phyloP scores from a whole-genome alignment of 1,140 invertebrate species.

The Centruroides sculpturatus region DNA sequence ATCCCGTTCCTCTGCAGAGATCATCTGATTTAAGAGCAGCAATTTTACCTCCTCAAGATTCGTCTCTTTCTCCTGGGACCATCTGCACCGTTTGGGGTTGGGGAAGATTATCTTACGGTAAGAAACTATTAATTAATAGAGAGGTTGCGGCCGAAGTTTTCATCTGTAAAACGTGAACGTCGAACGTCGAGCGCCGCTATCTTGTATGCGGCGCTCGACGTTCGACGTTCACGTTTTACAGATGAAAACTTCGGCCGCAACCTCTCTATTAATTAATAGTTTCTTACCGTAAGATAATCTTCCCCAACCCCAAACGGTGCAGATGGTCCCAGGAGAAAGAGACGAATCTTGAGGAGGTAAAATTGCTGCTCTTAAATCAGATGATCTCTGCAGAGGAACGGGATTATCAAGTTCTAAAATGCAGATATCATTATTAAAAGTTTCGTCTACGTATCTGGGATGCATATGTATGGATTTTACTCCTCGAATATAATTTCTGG shows the following conservation, averaged over 20 bases:
- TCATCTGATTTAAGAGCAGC: neutral
- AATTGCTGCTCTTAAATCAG: neutral
- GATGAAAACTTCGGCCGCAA: too few species aligned
- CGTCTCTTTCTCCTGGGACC: neutral
- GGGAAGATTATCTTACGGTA: slow-evolving; percentile 4
- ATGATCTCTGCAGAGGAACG: neutral
- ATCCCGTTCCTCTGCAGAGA: neutral
- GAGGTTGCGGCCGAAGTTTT: too few species aligned
- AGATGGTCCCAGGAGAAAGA: neutral
- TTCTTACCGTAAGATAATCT: neutral
- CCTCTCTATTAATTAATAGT: neutral
- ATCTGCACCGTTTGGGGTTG: slow-evolving; percentile 2
- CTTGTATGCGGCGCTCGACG: too few species aligned
- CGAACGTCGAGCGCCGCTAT: too few species aligned
- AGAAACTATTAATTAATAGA: neutral
- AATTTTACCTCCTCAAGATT: neutral
- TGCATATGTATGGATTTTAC: neutral
- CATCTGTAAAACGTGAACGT: too few species aligned
- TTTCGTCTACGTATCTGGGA: neutral
- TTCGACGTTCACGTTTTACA: too few species aligned
- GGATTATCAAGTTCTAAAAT: slow-evolving; percentile 5
- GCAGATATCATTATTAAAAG: slow-evolving; percentile 8
- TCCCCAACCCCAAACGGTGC: slow-evolving; percentile 7
- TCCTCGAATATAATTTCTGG: neutral
- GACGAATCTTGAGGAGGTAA: neutral